phyloP scores from a whole-genome alignment of 2,888 invertebrate species.

The Stenichneumon culpator region DNA sequence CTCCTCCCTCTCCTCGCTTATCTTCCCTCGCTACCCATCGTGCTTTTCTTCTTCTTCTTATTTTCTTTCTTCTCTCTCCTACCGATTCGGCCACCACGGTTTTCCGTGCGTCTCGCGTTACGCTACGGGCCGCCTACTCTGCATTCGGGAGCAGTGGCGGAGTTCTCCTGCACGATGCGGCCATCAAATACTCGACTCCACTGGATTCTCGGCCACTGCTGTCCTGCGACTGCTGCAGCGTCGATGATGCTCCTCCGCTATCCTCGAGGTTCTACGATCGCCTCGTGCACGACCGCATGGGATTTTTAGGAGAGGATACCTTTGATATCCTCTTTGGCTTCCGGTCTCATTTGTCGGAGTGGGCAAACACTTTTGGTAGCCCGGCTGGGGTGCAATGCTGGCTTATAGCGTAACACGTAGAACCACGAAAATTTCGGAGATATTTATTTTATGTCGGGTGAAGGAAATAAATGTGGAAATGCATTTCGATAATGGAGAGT shows the following conservation, averaged over 20 bases:
- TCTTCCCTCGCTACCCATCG: constrained; percentile 13
- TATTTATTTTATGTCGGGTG: constrained; percentile 49
- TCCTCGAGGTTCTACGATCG: constrained; percentile 38
- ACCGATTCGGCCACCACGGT: constrained; percentile 18
- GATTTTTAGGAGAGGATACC: constrained; percentile 53
- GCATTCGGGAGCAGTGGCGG: constrained; percentile 72
- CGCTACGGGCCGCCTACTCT: constrained; percentile 67
- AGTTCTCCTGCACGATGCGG: constrained; percentile 60
- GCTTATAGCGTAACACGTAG: constrained; percentile 29
- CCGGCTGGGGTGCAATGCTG: constrained; percentile 4
- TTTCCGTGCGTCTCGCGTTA: constrained; percentile 22
- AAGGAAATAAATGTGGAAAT: constrained; percentile 47
- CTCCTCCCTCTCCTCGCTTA: constrained; percentile 43
- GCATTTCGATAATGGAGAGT: constrained; percentile 4
- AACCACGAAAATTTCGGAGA: constrained; percentile 28
- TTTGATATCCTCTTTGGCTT: constrained; percentile 48
- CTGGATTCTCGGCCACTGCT: constrained; percentile 54
- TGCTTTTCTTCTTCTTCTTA: background rate
- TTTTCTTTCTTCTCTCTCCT: background rate
- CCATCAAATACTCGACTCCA: constrained; percentile 56
- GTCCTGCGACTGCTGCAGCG: background rate
- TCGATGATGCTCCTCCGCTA: constrained; percentile 31
- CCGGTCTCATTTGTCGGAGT: constrained; percentile 52
- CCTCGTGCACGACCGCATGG: constrained; percentile 20
- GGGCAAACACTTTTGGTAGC: background rate